These are phyloP conservation scores for Prunella himalayana DNA, from an alignment of 2,113 vertebrate genomes.

Conservation along the genomic window DNA sequence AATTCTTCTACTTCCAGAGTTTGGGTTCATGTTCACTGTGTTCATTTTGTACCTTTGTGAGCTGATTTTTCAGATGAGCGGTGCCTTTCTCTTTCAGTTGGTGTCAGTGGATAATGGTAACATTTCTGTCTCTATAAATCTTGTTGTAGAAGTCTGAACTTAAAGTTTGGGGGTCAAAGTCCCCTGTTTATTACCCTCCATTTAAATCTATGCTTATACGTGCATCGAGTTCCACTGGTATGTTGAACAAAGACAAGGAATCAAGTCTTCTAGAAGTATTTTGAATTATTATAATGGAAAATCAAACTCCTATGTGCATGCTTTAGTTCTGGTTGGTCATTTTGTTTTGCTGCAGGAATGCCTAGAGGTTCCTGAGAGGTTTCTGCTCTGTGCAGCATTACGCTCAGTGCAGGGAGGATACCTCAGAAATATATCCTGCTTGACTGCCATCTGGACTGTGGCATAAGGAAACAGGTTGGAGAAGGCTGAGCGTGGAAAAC, in stretches of 20 bases:
- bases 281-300: not conserved
- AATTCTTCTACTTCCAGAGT: not conserved
- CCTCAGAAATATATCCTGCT: not conserved
- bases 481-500: not conserved
- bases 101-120: not conserved
- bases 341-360: not conserved
- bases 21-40: not conserved
- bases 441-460: not conserved
- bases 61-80: not conserved
- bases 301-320: not conserved
- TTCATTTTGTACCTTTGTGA: accelerated
- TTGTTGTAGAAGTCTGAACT: accelerated
- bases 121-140: not conserved
- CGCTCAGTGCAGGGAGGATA: not conserved
- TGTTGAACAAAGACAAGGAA: not conserved
- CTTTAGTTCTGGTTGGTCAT: not conserved
- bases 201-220: not conserved
- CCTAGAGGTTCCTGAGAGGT: not conserved
- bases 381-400: not conserved
- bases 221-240: not conserved
- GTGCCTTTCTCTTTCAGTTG: not conserved
- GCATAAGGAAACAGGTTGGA: not conserved
- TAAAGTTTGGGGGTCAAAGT: not conserved
- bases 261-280: not conserved
- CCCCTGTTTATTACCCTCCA: not conserved